phyloP scores from a whole-genome alignment of 2,888 invertebrate genomes.

The Cephus spinipes region DNA sequence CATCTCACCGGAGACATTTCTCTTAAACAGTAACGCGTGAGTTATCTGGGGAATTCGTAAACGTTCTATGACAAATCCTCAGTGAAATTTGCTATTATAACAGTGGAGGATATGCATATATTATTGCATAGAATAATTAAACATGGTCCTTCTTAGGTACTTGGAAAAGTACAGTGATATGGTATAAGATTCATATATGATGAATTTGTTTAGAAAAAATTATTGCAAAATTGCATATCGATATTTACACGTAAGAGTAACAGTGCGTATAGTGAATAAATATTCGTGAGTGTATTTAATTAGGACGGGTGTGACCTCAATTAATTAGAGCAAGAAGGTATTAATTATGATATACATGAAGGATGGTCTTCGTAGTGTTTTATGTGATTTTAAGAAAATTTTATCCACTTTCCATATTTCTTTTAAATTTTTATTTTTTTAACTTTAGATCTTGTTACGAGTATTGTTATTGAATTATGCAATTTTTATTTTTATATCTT shows the following conservation, averaged over 20 bases:
- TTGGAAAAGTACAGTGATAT: background rate
- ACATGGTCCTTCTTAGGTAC: background rate
- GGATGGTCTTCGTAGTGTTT: background rate
- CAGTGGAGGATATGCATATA: background rate
- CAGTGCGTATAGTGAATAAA: background rate
- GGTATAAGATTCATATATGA: background rate
- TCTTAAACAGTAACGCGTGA: background rate
- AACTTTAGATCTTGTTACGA: too few species aligned
- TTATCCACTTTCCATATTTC: background rate
- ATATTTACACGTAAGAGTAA: background rate
- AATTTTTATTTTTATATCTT: conserved; percentile 6
- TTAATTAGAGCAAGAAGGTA: background rate
- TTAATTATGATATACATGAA: background rate
- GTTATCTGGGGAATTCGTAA: background rate
- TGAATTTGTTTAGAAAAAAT: background rate
- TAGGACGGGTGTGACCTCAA: background rate
- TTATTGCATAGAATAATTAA: background rate
- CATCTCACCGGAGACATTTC: background rate
- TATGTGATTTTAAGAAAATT: background rate
- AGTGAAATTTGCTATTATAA: background rate
- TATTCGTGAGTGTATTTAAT: background rate
- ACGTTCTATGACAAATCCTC: background rate
- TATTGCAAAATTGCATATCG: background rate
- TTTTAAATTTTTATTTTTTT: background rate
- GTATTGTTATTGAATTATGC: background rate